phyloP scores from a whole-genome alignment of 37 sponge, comb jelly and placozoan genomes.

The Beroe forskalii region DNA sequence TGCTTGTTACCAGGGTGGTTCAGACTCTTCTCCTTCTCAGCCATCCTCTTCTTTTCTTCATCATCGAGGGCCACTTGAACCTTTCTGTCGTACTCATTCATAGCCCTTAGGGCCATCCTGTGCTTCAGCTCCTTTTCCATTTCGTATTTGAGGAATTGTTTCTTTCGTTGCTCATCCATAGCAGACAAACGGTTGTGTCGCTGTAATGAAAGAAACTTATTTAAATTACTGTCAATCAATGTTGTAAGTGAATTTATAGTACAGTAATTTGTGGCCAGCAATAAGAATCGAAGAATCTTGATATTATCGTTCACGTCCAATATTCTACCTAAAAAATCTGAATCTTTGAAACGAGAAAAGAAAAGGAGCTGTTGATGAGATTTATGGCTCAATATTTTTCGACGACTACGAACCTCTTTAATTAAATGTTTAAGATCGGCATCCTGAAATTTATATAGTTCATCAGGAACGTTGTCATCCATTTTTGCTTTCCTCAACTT shows the following conservation, averaged over 20 bases:
- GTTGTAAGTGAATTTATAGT: too few species aligned
- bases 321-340: too few species aligned
- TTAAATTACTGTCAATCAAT: too few species aligned
- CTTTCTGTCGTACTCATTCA: conserved; percentile 60
- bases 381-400: too few species aligned
- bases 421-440: conserved; percentile 40
- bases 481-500: conserved; percentile 59
- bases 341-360: too few species aligned
- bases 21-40: not conserved
- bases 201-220: too few species aligned
- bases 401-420: conserved; percentile 40
- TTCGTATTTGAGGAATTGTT: conserved; percentile 23
- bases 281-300: too few species aligned
- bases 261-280: too few species aligned
- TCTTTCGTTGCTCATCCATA: conserved; percentile 24
- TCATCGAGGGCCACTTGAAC: conserved; percentile 40
- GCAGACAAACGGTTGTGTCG: not conserved
- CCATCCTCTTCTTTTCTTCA: conserved; percentile 12
- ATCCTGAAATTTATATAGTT: conserved; percentile 31
- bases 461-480: conserved; percentile 63
- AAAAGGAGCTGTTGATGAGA: too few species aligned
- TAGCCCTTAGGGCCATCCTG: conserved; percentile 48
- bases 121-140: conserved; percentile 65
- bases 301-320: too few species aligned
- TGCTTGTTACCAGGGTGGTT: conserved; percentile 50